Conservation (phyloP, 2,113 vertebrate genomes). For the Pterocles gutturalis region DNA sequence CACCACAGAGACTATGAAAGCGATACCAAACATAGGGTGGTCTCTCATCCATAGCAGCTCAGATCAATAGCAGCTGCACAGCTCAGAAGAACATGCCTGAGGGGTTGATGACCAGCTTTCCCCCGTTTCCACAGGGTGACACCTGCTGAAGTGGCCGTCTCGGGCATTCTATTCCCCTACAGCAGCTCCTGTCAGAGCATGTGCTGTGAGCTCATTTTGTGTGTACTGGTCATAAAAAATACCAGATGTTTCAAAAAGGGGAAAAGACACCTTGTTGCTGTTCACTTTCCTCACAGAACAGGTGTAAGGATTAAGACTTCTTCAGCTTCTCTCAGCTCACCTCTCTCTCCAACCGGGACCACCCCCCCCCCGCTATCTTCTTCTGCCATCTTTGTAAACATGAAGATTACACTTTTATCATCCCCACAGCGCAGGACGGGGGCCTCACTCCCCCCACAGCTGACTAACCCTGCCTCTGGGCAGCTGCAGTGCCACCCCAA, state of each 20-base stretch:
- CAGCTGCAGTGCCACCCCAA: fast-evolving
- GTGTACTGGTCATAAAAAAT: neutral
- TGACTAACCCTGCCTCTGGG: fast-evolving
- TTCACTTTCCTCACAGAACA: neutral
- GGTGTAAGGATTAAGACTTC: fast-evolving
- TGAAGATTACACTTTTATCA: fast-evolving
- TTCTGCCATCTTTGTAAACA: fast-evolving
- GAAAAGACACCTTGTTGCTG: neutral
- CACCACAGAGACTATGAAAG: neutral
- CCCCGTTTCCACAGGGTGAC: neutral
- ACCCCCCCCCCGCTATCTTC: no score
- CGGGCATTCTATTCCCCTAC: neutral
- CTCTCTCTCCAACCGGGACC: no score
- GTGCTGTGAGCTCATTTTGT: neutral
- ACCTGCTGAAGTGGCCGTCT: neutral
- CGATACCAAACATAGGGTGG: fast-evolving
- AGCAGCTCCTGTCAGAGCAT: neutral
- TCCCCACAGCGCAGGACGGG: fast-evolving
- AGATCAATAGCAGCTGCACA: neutral
- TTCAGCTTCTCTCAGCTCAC: neutral
- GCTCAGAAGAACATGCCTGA: neutral
- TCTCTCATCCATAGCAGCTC: neutral
- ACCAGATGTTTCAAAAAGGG: neutral
- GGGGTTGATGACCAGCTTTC: neutral
- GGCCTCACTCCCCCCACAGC: fast-evolving